Evolutionary conservation across 35 echinoderm and acorn worm species (phyloP).

Genomic region (Chiridota heheva): DNA sequence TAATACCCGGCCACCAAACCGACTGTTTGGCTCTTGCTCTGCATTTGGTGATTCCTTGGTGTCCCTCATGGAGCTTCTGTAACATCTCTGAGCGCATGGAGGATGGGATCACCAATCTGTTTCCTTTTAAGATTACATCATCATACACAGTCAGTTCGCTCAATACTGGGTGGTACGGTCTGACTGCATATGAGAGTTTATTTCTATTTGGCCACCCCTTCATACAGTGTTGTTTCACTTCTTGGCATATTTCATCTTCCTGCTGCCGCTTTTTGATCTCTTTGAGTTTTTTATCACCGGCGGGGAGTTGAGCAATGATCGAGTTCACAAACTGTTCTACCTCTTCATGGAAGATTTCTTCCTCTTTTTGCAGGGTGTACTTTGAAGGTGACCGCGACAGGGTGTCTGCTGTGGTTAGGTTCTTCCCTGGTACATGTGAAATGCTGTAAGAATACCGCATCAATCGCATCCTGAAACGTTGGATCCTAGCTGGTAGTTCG

Average conservation of each 20-base stretch:
- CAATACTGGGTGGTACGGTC: slow-evolving; percentile 5
- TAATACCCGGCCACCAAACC: slow-evolving; percentile 42
- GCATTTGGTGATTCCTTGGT: slow-evolving; percentile 25
- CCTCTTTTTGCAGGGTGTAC: too few species aligned
- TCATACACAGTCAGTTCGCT: slow-evolving; percentile 36
- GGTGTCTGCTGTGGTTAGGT: slow-evolving; percentile 39
- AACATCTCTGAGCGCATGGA: slow-evolving; percentile 38
- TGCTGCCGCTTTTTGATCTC: too few species aligned
- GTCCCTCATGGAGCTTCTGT: slow-evolving; percentile 47
- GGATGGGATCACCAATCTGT: slow-evolving; percentile 37
- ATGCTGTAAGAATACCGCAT: slow-evolving; percentile 50
- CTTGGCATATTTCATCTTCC: too few species aligned
- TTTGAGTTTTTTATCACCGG: too few species aligned
- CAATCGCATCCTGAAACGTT: slow-evolving; percentile 57
- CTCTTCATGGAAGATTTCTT: too few species aligned
- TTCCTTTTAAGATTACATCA: slow-evolving; percentile 15
- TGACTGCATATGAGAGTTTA: too few species aligned
- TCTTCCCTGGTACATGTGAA: slow-evolving; percentile 38
- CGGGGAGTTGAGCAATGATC: too few species aligned
- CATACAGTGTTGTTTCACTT: too few species aligned
- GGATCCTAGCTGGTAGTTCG: slow-evolving; percentile 53
- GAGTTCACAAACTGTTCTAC: too few species aligned
- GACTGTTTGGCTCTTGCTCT: slow-evolving; percentile 5
- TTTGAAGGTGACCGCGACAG: slow-evolving; percentile 27
- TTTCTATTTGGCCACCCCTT: too few species aligned